A percentile compares a stretch with the other conserved stretches of the same genome.
These are phyloP conservation scores for Addax nasomaculatus DNA, from an alignment of 2,113 vertebrate species.

Conservation along the genomic window DNA sequence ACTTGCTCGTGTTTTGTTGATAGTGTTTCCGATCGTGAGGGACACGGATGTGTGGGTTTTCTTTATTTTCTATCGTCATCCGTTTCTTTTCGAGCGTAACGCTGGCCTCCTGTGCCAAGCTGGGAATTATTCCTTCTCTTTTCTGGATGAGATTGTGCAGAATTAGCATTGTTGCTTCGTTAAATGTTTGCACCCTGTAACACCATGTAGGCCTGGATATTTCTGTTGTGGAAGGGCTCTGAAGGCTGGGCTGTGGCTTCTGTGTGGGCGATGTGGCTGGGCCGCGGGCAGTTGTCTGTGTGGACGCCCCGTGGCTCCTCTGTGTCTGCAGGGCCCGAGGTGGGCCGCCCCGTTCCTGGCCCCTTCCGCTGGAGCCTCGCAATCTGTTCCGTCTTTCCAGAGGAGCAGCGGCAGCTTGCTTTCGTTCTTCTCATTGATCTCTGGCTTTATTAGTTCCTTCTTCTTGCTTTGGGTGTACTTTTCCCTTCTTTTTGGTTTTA, in stretches of 20 bases:
- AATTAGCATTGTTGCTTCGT: background rate
- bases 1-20: fast-evolving
- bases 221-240: background rate
- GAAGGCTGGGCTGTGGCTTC: background rate
- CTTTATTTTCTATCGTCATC: fast-evolving
- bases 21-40: background rate
- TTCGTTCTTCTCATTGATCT: background rate
- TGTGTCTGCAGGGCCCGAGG: too few relatives aligned
- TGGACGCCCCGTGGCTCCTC: background rate
- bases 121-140: background rate
- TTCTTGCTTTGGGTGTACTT: background rate
- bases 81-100: fast-evolving
- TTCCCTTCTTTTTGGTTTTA: background rate
- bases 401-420: background rate
- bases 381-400: background rate
- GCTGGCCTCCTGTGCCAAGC: background rate
- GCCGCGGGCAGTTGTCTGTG: fast-evolving
- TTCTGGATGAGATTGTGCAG: background rate
- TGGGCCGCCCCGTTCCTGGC: fast-evolving
- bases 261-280: background rate
- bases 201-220: fast-evolving
- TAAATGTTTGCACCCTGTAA: background rate
- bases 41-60: background rate
- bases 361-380: background rate
- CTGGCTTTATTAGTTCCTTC: background rate